These are phyloP conservation scores for Solen grandis DNA, from an alignment of 1,140 invertebrate species.

Conservation along the genomic window DNA sequence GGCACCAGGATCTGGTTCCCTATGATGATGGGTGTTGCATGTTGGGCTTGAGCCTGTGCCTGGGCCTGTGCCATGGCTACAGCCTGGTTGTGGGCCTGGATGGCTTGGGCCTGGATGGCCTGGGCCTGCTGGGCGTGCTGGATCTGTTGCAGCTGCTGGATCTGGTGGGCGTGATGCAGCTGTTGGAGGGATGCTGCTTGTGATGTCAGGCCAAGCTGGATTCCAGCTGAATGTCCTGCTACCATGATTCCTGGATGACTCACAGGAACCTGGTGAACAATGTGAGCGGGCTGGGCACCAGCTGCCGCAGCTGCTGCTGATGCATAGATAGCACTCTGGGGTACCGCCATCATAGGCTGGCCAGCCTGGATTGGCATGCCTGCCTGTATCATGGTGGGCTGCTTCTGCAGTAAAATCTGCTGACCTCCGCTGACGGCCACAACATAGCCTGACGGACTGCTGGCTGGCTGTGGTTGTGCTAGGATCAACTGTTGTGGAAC, in stretches of 20 bases:
- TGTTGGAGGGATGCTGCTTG: conserved; percentile 32
- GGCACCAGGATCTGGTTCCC: conserved; percentile 58
- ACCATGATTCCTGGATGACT: conserved; percentile 9
- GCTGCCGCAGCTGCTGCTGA: conserved; percentile 26
- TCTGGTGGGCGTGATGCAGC: conserved; percentile 17
- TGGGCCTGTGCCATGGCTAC: conserved; percentile 24
- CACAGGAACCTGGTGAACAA: conserved; percentile 12
- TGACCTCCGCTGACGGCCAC: conserved; percentile 37
- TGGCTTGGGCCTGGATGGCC: conserved; percentile 35
- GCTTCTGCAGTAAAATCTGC: conserved; percentile 40
- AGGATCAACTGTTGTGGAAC: conserved; percentile 40
- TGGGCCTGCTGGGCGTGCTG: conserved; percentile 45
- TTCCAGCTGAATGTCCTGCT: conserved; percentile 12
- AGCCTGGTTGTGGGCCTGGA: conserved; percentile 48
- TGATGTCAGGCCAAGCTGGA: background rate
- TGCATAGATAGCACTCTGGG: conserved; percentile 35
- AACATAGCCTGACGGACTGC: conserved; percentile 44
- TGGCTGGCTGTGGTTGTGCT: conserved; percentile 50
- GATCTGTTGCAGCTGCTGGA: conserved; percentile 22
- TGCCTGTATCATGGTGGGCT: conserved; percentile 20
- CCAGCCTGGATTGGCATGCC: conserved; percentile 53
- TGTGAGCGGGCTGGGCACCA: conserved; percentile 43
- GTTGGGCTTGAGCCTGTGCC: conserved; percentile 11
- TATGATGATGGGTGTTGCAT: conserved; percentile 52
- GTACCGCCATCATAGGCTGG: conserved; percentile 46